Evolutionary conservation across 1,140 invertebrate genomes (phyloP), one percentile per base, ranked within the genome.

Genomic region (Steinernema feltiae): DNA sequence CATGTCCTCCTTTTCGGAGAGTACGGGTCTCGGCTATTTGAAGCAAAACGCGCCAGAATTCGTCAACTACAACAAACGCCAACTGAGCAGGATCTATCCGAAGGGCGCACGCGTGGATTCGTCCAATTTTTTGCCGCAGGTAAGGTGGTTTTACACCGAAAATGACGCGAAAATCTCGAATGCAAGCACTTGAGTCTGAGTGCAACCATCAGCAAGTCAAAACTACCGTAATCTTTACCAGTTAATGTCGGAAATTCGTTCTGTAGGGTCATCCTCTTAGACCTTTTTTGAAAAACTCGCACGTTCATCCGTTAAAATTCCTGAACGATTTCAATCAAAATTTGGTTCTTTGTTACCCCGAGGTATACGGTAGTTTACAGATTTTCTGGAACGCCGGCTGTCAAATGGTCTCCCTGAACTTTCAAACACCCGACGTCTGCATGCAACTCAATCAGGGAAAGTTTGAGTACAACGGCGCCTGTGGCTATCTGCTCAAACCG

Each of bases 361-460:
- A n/a, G n/a, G n/a, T n/a, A n/a, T n/a, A n/a, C n/a, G n/a, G n/a
- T n/a, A n/a, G n/a, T n/a, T 41, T 82, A 48, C 75, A 86, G 87
- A 92, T 98, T 46, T 99, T 98, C 88, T 99, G 97, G 97, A 99
- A 99, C 88, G 95, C 95, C 1, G 97, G 97, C 0, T 99, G 96
- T 88, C 97, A 99, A 86, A 98, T 99, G 97, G 97, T 99, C 17
- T 96, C 97, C 0, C 89, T 99, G n/a, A 99, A 99, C 89, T 99
- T 99, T 89, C 97, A 99, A 91, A 99, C 97, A 17, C 92, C 96
- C 18, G 97, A 99, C 90, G 89, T 99, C 77, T 95, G 95, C 17
- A 98, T 99, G 95, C 97, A 99, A 89, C 89, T 99, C 74, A 99
- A 99, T 89, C 96, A 98, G 89, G 97, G 97, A 78, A 99, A 99